Evolutionary conservation across 1,140 invertebrate genomes (phyloP).

Genomic region (Zaprionus camerounensis): DNA sequence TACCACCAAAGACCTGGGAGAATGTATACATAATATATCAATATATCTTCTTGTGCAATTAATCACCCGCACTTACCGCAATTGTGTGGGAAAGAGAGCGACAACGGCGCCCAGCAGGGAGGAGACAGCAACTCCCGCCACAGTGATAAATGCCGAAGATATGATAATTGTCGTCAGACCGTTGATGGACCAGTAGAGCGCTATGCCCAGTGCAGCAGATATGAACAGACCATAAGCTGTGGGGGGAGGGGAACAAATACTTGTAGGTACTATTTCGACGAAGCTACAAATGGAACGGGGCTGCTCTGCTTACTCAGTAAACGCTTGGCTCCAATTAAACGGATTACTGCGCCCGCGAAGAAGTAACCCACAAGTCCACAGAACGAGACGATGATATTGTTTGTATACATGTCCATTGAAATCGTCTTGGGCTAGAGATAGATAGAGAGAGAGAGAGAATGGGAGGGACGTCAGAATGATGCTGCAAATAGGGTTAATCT

Average conservation of each 20-base stretch:
- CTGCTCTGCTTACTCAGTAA: slow-evolving; percentile 78
- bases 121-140: slow-evolving; percentile 69
- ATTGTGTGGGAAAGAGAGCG: slow-evolving; percentile 75
- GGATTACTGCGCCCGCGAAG: slow-evolving; percentile 84
- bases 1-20: slow-evolving; percentile 68
- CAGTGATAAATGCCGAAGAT: slow-evolving; percentile 68
- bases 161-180: slow-evolving; percentile 74
- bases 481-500: background rate
- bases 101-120: slow-evolving; percentile 74
- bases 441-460: background rate
- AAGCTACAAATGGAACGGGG: background rate
- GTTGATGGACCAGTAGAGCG: slow-evolving; percentile 85
- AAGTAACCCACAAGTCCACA: slow-evolving; percentile 85
- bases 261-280: background rate
- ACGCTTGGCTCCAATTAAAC: slow-evolving; percentile 85
- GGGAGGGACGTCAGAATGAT: background rate
- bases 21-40: background rate
- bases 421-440: slow-evolving; percentile 55
- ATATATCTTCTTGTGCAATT: background rate
- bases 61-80: slow-evolving; percentile 55
- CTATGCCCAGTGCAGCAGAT: slow-evolving; percentile 74
- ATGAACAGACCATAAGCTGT: slow-evolving; percentile 83
- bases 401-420: slow-evolving; percentile 86
- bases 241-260: background rate
- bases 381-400: slow-evolving; percentile 85